These are phyloP conservation scores for Anodontia alba DNA, from an alignment of 2,888 invertebrate species.

Conservation along the genomic window DNA sequence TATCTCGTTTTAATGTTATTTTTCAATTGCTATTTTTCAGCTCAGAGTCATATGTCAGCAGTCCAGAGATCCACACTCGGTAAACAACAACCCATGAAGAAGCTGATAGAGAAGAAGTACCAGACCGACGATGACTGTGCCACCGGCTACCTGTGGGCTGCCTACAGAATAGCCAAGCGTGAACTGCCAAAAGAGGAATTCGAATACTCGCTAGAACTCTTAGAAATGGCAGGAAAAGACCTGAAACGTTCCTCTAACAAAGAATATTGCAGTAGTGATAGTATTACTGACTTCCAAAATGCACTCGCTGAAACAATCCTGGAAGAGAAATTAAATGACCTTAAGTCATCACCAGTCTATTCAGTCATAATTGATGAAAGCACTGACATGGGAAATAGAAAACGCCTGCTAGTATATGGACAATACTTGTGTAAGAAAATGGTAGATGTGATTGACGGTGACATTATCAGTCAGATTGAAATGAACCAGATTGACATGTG, in stretches of 20 bases:
- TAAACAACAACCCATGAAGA: slow-evolving; percentile 4
- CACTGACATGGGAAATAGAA: slow-evolving; percentile 42
- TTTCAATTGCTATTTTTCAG: slow-evolving; percentile 9
- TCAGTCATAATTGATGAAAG: slow-evolving; percentile 42
- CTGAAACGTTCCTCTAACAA: neutral
- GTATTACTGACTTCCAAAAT: slow-evolving; percentile 39
- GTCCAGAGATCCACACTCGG: neutral
- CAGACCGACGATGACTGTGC: slow-evolving; percentile 12
- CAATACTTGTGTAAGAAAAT: slow-evolving; percentile 24
- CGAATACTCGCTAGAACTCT: neutral
- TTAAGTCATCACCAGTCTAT: slow-evolving; percentile 20
- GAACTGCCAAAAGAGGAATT: slow-evolving; percentile 23
- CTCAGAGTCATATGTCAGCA: slow-evolving; percentile 12
- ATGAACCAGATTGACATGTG: neutral
- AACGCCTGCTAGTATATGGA: slow-evolving; percentile 30
- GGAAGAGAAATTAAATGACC: slow-evolving; percentile 22
- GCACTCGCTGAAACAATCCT: slow-evolving; percentile 30
- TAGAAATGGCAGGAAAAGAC: slow-evolving; percentile 6
- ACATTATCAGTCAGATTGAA: too few species aligned
- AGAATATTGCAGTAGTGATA: slow-evolving; percentile 9
- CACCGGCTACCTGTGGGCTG: neutral
- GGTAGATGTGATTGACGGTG: neutral
- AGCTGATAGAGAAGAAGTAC: neutral
- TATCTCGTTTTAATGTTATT: neutral
- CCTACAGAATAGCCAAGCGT: slow-evolving; percentile 16